phyloP scores from a whole-genome alignment of 2,888 invertebrate genomes.

The Drosophila affinis region DNA sequence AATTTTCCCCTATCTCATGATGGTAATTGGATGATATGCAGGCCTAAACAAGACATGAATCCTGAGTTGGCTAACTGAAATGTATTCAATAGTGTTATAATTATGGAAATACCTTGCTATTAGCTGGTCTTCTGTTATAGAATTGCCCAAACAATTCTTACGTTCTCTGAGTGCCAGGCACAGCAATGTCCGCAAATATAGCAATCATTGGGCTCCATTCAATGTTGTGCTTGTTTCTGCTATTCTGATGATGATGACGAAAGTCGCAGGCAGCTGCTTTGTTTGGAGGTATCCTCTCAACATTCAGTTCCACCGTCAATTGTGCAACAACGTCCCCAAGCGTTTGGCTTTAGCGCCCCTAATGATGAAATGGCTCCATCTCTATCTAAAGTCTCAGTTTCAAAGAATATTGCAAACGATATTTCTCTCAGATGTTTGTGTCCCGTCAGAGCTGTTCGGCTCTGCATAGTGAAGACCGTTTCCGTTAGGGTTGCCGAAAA shows the following conservation, averaged over 20 bases:
- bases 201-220: conserved; percentile 16
- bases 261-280: background rate
- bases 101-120: background rate
- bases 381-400: conserved; percentile 4
- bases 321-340: conserved; percentile 3
- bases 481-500: too few species aligned
- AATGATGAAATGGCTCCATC: background rate
- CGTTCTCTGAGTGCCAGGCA: background rate
- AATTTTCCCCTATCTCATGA: background rate
- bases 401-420: conserved; percentile 17
- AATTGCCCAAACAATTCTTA: background rate
- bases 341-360: background rate
- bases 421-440: conserved; percentile 14
- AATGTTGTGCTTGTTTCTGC: background rate
- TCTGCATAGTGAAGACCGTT: background rate
- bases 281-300: background rate
- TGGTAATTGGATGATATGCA: background rate
- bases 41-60: background rate
- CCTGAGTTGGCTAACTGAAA: background rate
- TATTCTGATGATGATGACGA: background rate
- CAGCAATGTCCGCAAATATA: conserved; percentile 29
- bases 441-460: background rate
- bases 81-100: accelerated
- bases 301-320: background rate
- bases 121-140: background rate